phyloP scores from a whole-genome alignment of 2,888 invertebrate genomes.

The Charanyca ferruginea region DNA sequence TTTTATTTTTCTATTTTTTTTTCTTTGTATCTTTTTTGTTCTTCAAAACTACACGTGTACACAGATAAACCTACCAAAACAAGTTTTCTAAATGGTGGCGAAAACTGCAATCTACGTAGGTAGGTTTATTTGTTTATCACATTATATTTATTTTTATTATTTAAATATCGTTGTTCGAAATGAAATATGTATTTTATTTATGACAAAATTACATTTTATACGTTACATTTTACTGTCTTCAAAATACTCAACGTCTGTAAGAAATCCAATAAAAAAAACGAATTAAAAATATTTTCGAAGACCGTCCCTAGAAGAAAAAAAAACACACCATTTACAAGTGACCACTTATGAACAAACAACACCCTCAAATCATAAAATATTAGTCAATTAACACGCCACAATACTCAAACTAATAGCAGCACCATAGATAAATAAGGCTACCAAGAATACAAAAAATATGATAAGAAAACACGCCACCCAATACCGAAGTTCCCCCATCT shows the following conservation, averaged over 20 bases:
- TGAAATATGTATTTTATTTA: too few relatives aligned
- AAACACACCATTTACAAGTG: slow-evolving; percentile 18
- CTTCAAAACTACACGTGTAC: too few relatives aligned
- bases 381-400: slow-evolving; percentile 42
- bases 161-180: too few relatives aligned
- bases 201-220: too few relatives aligned
- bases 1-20: too few relatives aligned
- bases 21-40: too few relatives aligned
- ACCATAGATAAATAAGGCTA: slow-evolving; percentile 43
- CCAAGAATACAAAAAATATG: slow-evolving; percentile 53
- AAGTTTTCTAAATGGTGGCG: too few relatives aligned
- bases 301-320: neutral
- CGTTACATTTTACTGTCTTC: neutral
- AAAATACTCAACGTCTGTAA: neutral
- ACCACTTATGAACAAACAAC: slow-evolving; percentile 39
- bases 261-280: neutral
- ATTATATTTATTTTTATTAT: too few relatives aligned
- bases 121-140: too few relatives aligned
- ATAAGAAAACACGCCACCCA: slow-evolving; percentile 57
- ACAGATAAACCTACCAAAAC: too few relatives aligned
- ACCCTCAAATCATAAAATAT: slow-evolving; percentile 38
- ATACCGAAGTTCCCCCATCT: slow-evolving; percentile 62
- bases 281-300: neutral
- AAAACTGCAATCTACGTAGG: too few relatives aligned
- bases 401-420: slow-evolving; percentile 44